These are phyloP conservation scores for Lithosia quadra DNA, from an alignment of 2,888 invertebrate species.

Conservation along the genomic window DNA sequence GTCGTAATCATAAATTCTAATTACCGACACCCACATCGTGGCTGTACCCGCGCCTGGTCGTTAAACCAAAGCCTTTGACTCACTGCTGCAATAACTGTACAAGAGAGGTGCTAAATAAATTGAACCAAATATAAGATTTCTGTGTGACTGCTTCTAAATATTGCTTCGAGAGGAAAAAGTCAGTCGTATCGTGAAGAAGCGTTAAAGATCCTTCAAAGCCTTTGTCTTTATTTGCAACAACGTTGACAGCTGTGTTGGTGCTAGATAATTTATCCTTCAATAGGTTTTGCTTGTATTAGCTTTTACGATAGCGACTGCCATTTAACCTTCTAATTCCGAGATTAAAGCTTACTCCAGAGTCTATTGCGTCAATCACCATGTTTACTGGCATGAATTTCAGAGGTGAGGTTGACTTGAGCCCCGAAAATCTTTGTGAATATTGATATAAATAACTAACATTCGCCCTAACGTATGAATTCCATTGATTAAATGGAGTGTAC, in stretches of 20 bases:
- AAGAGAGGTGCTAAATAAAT: not conserved
- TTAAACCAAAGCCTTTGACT: not conserved
- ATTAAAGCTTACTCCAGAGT: no score
- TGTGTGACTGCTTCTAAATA: not conserved
- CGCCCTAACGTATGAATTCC: not conserved
- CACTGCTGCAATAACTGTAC: not conserved
- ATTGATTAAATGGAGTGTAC: not conserved
- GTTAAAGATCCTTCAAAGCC: not conserved
- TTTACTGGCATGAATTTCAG: no score
- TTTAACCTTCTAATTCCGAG: no score
- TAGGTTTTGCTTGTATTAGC: no score
- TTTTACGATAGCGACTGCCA: no score
- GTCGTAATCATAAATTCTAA: conserved; percentile 3
- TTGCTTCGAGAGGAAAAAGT: not conserved
- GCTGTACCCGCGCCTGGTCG: not conserved
- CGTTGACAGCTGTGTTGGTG: not conserved
- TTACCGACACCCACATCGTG: not conserved
- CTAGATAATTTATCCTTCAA: no score
- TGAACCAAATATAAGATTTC: not conserved
- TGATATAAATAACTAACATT: no score
- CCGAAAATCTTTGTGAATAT: no score
- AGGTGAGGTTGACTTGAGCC: no score
- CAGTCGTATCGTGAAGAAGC: not conserved
- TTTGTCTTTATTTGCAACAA: not conserved
- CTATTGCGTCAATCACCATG: no score